Evolutionary conservation across 1,140 invertebrate genomes (phyloP).

Genomic region (Dreissena polymorpha): DNA sequence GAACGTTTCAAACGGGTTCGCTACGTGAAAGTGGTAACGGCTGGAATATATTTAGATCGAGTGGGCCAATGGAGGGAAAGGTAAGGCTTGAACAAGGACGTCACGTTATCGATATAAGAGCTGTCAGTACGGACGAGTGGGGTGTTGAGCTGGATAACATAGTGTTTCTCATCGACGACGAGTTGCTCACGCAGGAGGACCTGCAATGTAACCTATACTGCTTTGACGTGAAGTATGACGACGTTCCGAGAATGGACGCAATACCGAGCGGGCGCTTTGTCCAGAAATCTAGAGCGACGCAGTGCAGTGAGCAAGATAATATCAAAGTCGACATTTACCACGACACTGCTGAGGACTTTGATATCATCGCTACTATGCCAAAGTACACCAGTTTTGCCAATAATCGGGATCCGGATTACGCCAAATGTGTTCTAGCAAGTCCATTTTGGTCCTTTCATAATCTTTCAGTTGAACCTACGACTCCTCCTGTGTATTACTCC

Average conservation of each 20-base stretch:
- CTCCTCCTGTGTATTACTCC: neutral
- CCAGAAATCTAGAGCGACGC: conserved; percentile 34
- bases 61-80: conserved; percentile 4
- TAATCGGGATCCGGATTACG: conserved; percentile 36
- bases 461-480: neutral
- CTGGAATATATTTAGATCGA: conserved; percentile 42
- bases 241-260: conserved; percentile 24
- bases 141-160: conserved; percentile 43
- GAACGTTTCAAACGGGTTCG: conserved; percentile 10
- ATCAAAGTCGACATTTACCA: conserved; percentile 48
- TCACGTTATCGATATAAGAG: conserved; percentile 27
- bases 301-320: conserved; percentile 45
- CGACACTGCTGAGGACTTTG: conserved; percentile 31
- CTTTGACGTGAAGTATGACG: conserved; percentile 43
- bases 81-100: conserved; percentile 4
- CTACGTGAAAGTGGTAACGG: conserved; percentile 12
- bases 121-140: conserved; percentile 24
- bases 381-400: conserved; percentile 45
- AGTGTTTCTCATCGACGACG: conserved; percentile 17
- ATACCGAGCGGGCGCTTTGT: conserved; percentile 49
- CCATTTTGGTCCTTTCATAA: conserved; percentile 46
- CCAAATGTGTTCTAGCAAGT: conserved; percentile 15
- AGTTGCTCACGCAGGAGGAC: conserved; percentile 12
- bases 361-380: conserved; percentile 42
- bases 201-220: conserved; percentile 35